A percentile compares a stretch with the other conserved stretches of the same genome.
Conservation (phyloP, 2,113 vertebrate species). For the Polypterus senegalus region DNA sequence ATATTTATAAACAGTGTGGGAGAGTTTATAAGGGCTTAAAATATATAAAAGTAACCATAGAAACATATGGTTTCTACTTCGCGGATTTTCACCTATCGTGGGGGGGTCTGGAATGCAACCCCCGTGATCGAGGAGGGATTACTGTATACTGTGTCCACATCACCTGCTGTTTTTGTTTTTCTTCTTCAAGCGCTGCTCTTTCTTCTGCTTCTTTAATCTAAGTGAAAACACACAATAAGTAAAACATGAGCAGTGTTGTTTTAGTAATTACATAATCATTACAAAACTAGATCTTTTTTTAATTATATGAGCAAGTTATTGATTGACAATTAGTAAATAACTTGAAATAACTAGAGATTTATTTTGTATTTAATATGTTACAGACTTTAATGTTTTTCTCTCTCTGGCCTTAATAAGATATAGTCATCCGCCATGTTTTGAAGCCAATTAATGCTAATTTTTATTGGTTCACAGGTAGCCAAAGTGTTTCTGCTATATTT, state of each 20-base stretch:
- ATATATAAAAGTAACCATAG: too few species aligned
- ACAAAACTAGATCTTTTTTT: background rate
- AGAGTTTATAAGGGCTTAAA: too few species aligned
- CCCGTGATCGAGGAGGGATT: too few species aligned
- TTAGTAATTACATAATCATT: background rate
- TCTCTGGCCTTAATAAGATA: background rate
- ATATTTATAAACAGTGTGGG: too few species aligned
- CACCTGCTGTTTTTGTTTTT: constrained; percentile 79
- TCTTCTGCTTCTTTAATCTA: constrained; percentile 82
- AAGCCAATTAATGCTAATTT: too few species aligned
- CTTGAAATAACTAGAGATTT: background rate
- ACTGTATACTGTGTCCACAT: background rate
- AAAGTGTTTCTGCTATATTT: too few species aligned
- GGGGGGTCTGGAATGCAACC: too few species aligned
- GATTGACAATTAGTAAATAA: background rate
- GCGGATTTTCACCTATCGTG: too few species aligned
- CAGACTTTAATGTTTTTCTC: background rate
- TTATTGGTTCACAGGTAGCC: too few species aligned
- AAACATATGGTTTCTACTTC: too few species aligned
- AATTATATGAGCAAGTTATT: background rate
- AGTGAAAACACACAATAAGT: constrained; percentile 27
- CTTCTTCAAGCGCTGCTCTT: constrained; percentile 67
- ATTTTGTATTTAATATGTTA: background rate
- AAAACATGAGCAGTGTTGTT: constrained; percentile 12
- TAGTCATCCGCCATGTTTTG: too few species aligned